Conservation (phyloP, 2,888 invertebrate genomes). For the Holacanthella duospinosa region DNA sequence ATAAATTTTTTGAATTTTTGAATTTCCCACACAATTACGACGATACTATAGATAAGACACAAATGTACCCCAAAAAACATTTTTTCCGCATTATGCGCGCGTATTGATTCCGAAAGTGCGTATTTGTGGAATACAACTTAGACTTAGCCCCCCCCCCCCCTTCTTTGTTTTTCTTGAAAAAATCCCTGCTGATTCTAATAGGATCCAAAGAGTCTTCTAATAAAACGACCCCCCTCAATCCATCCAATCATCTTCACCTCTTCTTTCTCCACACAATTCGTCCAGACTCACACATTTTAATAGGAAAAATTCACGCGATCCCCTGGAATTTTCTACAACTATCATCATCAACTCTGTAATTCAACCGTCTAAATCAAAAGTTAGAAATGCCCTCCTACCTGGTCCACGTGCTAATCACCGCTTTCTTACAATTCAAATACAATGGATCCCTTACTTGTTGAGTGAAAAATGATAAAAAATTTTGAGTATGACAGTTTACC, state of each 20-base stretch:
- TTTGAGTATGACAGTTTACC: too few species aligned
- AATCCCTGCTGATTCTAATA: slow-evolving; percentile 1
- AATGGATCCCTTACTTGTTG: too few species aligned
- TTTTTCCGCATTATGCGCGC: too few species aligned
- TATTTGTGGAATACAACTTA: too few species aligned
- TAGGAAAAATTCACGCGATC: not conserved
- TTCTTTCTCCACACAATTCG: not conserved
- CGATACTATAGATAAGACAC: too few species aligned
- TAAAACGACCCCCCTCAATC: not conserved
- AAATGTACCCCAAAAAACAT: too few species aligned
- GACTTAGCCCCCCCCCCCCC: too few species aligned
- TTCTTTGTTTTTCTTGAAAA: too few species aligned
- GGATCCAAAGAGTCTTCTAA: not conserved
- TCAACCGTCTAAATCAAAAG: not conserved
- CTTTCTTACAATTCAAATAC: not conserved
- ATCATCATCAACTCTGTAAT: not conserved
- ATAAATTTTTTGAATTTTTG: too few species aligned
- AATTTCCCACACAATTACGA: too few species aligned
- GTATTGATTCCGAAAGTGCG: too few species aligned
- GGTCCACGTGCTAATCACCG: slow-evolving; percentile 1
- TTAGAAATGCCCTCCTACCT: not conserved
- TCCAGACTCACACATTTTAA: not conserved
- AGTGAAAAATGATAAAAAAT: too few species aligned
- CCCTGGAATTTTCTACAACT: not conserved
- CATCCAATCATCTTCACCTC: not conserved